Conservation (phyloP, 2,113 vertebrate genomes). For the Holacanthus passer region DNA sequence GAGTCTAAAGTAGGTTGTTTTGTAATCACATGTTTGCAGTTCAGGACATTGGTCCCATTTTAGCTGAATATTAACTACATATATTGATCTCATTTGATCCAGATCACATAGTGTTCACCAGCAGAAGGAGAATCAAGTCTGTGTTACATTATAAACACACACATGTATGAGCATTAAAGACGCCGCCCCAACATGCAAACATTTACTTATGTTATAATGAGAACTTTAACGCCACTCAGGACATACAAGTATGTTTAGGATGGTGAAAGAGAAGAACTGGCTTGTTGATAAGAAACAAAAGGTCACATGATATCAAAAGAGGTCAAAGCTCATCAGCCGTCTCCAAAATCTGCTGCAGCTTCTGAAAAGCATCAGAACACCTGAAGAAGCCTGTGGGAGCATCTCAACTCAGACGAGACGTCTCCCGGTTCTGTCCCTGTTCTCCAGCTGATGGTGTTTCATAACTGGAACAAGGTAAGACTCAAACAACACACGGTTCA, state of each 20-base stretch:
- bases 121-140: not conserved
- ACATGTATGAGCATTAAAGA: not conserved
- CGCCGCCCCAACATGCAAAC: not conserved
- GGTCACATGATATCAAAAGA: conserved; percentile 26
- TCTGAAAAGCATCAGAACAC: not conserved
- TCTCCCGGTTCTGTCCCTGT: not conserved
- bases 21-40: conserved; percentile 70
- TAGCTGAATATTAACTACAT: conserved; percentile 77
- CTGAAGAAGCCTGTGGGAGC: not conserved
- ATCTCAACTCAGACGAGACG: not conserved
- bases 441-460: not conserved
- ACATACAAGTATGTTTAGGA: not conserved
- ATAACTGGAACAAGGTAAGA: not conserved
- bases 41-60: conserved; percentile 65
- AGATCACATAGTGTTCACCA: conserved; percentile 7
- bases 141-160: not conserved
- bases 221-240: not conserved
- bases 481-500: not conserved
- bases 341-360: not conserved
- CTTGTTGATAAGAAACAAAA: conserved; percentile 19
- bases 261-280: not conserved
- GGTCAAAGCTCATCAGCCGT: not conserved
- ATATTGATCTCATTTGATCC: conserved; percentile 61
- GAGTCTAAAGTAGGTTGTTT: conserved; percentile 46
- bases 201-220: not conserved